Evolutionary conservation across 2,888 invertebrate species (phyloP).

Genomic region (Trissolcus brochymenae): DNA sequence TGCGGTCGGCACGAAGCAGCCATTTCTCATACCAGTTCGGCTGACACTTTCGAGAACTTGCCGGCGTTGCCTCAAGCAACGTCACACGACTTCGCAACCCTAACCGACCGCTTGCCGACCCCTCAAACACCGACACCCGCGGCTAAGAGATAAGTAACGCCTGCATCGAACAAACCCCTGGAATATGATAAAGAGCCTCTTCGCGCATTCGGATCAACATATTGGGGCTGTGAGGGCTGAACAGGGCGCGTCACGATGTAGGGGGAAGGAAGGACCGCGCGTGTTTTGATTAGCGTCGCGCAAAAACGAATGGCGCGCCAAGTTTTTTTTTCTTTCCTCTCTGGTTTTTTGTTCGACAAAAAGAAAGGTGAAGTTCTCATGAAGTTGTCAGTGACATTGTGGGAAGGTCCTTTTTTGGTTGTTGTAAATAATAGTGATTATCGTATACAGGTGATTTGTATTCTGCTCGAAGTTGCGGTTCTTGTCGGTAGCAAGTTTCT

Average conservation of each 20-base stretch:
- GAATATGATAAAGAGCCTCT: constrained; percentile 61
- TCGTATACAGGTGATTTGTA: constrained; percentile 10
- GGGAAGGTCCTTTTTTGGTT: constrained; percentile 12
- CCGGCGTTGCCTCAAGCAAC: constrained; percentile 69
- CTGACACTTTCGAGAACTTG: constrained; percentile 76
- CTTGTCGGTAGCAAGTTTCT: not conserved
- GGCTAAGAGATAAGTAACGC: constrained; percentile 72
- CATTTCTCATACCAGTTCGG: constrained; percentile 76
- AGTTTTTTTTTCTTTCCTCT: constrained; percentile 8
- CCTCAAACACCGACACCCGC: constrained; percentile 57
- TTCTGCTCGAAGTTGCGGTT: constrained; percentile 3
- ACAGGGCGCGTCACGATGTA: constrained; percentile 29
- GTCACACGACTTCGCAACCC: constrained; percentile 69
- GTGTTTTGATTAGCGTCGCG: constrained; percentile 51
- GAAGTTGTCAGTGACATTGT: constrained; percentile 15
- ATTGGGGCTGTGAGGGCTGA: constrained; percentile 40
- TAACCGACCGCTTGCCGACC: constrained; percentile 33
- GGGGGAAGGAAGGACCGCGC: constrained; percentile 44
- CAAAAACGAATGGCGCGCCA: constrained; percentile 39
- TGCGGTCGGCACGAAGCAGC: constrained; percentile 74
- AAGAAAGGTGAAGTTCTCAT: constrained; percentile 17
- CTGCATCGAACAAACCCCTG: constrained; percentile 59
- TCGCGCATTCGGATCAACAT: constrained; percentile 51
- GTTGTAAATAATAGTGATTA: constrained; percentile 9
- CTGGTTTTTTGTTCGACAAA: not conserved